phyloP scores from a whole-genome alignment of 2,797 vertebrate genomes.

The Babyrousa celebensis region DNA sequence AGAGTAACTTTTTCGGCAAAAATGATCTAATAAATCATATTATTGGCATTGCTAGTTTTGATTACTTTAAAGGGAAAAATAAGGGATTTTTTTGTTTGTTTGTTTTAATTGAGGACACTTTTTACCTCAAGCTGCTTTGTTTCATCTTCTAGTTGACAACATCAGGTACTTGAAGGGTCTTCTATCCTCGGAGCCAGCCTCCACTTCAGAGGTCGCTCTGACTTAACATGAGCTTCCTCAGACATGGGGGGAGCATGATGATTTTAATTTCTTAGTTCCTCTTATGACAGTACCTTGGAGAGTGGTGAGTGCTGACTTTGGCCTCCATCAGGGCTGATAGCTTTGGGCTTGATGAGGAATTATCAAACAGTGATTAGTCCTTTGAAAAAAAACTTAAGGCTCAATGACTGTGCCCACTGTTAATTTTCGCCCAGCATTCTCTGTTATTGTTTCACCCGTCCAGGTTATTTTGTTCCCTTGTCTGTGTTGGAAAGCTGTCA shows the following conservation, averaged over 20 bases:
- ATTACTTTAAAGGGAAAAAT: conserved; percentile 26
- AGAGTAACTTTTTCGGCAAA: background rate
- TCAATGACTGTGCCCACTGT: background rate
- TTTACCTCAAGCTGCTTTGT: background rate
- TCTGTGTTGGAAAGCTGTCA: conserved; percentile 35
- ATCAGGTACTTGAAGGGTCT: background rate
- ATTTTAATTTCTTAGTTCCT: background rate
- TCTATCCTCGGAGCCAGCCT: background rate
- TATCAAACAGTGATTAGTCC: conserved; percentile 50
- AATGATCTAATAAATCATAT: background rate
- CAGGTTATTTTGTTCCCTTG: background rate
- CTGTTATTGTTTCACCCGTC: background rate
- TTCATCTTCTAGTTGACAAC: background rate
- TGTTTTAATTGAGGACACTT: background rate
- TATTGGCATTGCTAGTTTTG: background rate
- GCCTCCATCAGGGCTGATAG: background rate
- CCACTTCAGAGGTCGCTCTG: background rate
- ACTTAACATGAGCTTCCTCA: background rate
- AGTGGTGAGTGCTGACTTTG: background rate
- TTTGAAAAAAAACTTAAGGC: conserved; percentile 24
- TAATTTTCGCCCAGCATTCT: background rate
- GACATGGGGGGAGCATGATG: accelerated
- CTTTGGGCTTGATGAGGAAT: background rate
- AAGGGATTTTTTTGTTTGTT: conserved; percentile 34
- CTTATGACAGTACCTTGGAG: background rate